phyloP scores from a whole-genome alignment of 2,797 vertebrate genomes.

The Oreochromis grahami region DNA sequence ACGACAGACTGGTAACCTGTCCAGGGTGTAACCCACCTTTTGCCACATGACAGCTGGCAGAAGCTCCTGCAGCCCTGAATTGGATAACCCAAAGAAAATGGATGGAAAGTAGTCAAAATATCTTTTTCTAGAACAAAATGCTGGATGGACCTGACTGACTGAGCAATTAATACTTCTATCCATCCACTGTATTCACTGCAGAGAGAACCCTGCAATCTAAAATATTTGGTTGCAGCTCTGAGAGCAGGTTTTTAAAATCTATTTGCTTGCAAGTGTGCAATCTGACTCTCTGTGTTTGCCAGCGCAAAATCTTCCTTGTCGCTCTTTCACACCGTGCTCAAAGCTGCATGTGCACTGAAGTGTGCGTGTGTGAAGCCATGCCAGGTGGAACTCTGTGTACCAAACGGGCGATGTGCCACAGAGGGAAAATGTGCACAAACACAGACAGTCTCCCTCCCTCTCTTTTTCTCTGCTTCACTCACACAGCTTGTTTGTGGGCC shows the following conservation, averaged over 20 bases:
- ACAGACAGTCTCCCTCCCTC: conserved; percentile 15
- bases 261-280: not conserved
- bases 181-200: not conserved
- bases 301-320: conserved; percentile 25
- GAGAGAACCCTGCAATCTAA: not conserved
- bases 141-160: not conserved
- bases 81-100: not conserved
- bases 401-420: conserved; percentile 17
- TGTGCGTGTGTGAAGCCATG: conserved; percentile 27
- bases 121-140: not conserved
- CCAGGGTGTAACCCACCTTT: not conserved
- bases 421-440: conserved; percentile 37
- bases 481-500: conserved; percentile 28
- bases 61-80: not conserved
- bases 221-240: not conserved
- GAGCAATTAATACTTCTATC: not conserved
- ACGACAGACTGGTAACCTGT: not conserved
- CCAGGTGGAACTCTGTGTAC: conserved; percentile 56
- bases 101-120: not conserved
- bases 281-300: conserved; percentile 11
- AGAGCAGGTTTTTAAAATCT: not conserved
- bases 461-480: conserved; percentile 9
- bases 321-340: conserved; percentile 22
- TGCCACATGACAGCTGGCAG: not conserved
- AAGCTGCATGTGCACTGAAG: conserved; percentile 32